Percentiles rank a stretch among this genome's conserved stretches.
Conservation (phyloP, 2,888 invertebrate genomes). For the Caenorhabditis panamensis region DNA sequence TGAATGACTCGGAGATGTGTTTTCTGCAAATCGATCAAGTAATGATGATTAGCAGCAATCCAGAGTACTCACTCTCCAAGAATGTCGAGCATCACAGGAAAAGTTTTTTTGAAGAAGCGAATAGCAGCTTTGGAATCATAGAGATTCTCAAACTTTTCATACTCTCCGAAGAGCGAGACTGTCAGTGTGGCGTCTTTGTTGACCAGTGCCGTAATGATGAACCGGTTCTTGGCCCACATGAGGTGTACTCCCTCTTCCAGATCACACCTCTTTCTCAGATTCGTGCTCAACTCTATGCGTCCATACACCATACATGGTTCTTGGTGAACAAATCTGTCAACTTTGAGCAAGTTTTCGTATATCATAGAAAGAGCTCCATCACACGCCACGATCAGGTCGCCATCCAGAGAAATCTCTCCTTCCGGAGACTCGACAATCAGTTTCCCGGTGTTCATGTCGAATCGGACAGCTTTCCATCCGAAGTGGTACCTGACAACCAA, state of each 20-base stretch:
- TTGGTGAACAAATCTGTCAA: slow-evolving; percentile 82
- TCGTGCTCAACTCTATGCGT: slow-evolving; percentile 93
- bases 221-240: slow-evolving; percentile 95
- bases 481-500: slow-evolving; percentile 85
- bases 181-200: slow-evolving; percentile 91
- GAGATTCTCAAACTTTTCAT: slow-evolving; percentile 86
- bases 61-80: slow-evolving; percentile 87
- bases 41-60: background rate
- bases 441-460: slow-evolving; percentile 86
- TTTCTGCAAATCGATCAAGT: slow-evolving; percentile 1
- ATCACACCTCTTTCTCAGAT: slow-evolving; percentile 86
- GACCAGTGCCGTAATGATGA: slow-evolving; percentile 98
- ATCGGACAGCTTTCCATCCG: slow-evolving; percentile 87
- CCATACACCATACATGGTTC: slow-evolving; percentile 93
- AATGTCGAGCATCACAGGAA: slow-evolving; percentile 90
- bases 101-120: slow-evolving; percentile 89
- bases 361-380: slow-evolving; percentile 95
- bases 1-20: slow-evolving; percentile 19
- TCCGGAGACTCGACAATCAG: slow-evolving; percentile 84
- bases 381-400: slow-evolving; percentile 90
- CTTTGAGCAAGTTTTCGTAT: slow-evolving; percentile 89
- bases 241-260: slow-evolving; percentile 93
- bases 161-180: slow-evolving; percentile 96
- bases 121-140: slow-evolving; percentile 85
- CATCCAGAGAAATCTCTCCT: slow-evolving; percentile 58